Conservation (phyloP, 1,140 invertebrate genomes). For the Aphelenchoides fujianensis region DNA sequence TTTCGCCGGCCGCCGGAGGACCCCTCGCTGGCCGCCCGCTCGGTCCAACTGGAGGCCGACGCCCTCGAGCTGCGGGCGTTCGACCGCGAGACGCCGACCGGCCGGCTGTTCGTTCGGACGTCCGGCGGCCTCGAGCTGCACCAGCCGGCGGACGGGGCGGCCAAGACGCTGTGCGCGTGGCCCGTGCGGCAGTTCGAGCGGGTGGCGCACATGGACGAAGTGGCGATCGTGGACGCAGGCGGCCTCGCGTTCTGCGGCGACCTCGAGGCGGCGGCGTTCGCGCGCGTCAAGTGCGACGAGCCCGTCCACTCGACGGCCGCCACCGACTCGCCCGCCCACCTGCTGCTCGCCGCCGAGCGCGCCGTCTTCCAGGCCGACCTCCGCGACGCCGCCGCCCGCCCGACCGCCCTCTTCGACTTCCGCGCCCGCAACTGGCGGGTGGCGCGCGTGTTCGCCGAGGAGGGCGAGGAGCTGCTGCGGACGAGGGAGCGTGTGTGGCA, state of each 20-base stretch:
- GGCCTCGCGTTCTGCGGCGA: constrained; percentile 13
- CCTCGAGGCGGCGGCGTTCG: not conserved
- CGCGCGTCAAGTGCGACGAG: not conserved
- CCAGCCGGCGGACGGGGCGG: too few species aligned
- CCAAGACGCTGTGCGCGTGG: not conserved
- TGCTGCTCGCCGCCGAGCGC: constrained; percentile 4
- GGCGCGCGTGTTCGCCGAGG: not conserved
- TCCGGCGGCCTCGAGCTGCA: too few species aligned
- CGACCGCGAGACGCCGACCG: too few species aligned
- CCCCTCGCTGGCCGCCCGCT: too few species aligned
- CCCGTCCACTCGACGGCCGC: not conserved
- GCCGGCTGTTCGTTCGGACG: too few species aligned
- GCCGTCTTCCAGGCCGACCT: constrained; percentile 3
- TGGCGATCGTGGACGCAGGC: not conserved
- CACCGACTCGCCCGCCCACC: constrained; percentile 11
- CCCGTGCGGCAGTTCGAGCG: not conserved
- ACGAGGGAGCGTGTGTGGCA: constrained; percentile 9
- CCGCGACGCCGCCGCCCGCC: not conserved
- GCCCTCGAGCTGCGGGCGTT: too few species aligned
- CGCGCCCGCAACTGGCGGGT: not conserved
- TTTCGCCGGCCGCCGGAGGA: too few species aligned
- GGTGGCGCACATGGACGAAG: constrained; percentile 16
- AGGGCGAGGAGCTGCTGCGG: not conserved
- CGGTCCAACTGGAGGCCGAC: too few species aligned
- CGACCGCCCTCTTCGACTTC: not conserved